These are phyloP conservation scores for Agonum fuliginosum DNA, from an alignment of 2,888 invertebrate species.

Conservation along the genomic window DNA sequence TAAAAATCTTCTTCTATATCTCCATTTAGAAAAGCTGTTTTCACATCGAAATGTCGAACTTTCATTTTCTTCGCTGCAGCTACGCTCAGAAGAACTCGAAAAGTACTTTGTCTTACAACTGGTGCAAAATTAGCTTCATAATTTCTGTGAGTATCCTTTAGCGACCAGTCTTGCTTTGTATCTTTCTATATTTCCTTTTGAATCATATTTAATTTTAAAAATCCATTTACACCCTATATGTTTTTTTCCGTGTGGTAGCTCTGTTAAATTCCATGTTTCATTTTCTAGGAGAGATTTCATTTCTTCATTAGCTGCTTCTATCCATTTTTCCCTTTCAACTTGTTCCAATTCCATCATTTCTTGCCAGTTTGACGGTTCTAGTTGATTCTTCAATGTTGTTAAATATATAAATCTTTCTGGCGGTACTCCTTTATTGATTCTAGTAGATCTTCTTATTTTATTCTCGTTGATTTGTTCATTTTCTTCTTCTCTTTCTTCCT, in stretches of 20 bases:
- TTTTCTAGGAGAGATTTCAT: slow-evolving; percentile 60
- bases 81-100: slow-evolving; percentile 62
- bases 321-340: slow-evolving; percentile 59
- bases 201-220: slow-evolving; percentile 64
- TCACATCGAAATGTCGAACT: not conserved
- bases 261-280: slow-evolving; percentile 63
- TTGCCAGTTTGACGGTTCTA: slow-evolving; percentile 8
- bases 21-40: not conserved
- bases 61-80: not conserved
- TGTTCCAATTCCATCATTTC: not conserved
- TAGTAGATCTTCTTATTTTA: slow-evolving; percentile 1
- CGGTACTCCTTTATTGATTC: slow-evolving; percentile 23
- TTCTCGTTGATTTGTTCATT: not conserved
- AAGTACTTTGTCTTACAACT: slow-evolving; percentile 62
- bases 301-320: slow-evolving; percentile 62
- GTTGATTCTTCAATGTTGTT: not conserved
- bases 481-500: not conserved
- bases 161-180: slow-evolving; percentile 67
- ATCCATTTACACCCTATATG: slow-evolving; percentile 65
- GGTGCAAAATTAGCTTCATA: slow-evolving; percentile 67
- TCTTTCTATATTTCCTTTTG: slow-evolving; percentile 63
- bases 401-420: slow-evolving; percentile 4
- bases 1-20: not conserved
- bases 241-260: slow-evolving; percentile 61
- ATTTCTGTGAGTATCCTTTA: slow-evolving; percentile 65